phyloP scores from a whole-genome alignment of 23 tunicate species.

The Trididemnum nubilum region DNA sequence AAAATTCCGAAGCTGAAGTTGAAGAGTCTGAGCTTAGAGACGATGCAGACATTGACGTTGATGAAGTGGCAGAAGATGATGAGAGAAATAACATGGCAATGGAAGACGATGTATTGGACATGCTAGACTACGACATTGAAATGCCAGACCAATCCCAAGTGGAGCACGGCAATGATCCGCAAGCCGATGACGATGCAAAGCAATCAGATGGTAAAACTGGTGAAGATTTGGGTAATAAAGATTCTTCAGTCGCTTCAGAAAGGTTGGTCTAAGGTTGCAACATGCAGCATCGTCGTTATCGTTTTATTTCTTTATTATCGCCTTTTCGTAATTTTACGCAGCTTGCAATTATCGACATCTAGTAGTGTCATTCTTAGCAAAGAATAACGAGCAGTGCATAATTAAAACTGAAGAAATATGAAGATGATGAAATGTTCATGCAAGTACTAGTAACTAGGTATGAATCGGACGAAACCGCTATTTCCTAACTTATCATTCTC shows the following conservation, averaged over 20 bases:
- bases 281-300: neutral
- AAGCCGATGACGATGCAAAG: neutral
- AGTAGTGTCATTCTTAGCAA: no score
- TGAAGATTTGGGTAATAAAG: conserved; percentile 6
- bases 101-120: conserved; percentile 71
- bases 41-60: conserved; percentile 3
- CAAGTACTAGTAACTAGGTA: no score
- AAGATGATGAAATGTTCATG: no score
- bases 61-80: neutral
- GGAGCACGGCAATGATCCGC: neutral
- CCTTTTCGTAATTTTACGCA: no score
- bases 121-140: conserved; percentile 73
- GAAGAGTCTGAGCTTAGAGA: neutral
- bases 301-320: neutral
- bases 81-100: conserved; percentile 8
- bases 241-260: neutral
- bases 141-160: conserved; percentile 10
- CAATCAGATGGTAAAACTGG: neutral
- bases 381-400: no score
- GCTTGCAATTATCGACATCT: no score
- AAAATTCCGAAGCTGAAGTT: neutral
- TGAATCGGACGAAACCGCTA: no score
- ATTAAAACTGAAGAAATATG: no score
- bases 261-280: conserved; percentile 24
- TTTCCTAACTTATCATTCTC: no score